Base-by-base conservation (phyloP, 2,797 vertebrate species). In the Pampus argenteus region DNA sequence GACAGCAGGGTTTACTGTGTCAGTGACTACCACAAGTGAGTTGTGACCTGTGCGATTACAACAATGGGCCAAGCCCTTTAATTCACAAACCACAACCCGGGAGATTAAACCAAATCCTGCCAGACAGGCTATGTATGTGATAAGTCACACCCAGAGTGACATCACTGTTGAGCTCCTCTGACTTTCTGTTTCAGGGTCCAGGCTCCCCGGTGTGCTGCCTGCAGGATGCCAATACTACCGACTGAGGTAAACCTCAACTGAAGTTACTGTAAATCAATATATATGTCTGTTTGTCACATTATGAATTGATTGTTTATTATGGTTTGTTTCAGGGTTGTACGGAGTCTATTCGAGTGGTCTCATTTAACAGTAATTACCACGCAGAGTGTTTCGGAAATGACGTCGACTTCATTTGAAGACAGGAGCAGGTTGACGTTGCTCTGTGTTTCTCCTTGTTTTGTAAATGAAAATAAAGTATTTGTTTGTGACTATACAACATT, bases 11-110 rank as follows among this genome's bases (percentile, higher is more conserved):
- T 97, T 79, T 97, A 97, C 92, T 98, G 97, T 65, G 91, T 98
- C 84, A 94, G 91, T 40, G 96, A 98, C 91, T 97, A 96, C 76
- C 94, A 96, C 93, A 97, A 91, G 97, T 98, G 90, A 93, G 95
- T 75, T n/a, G n/a, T n/a, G 5, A 38, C 5, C 6, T 9, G 1
- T 6, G 18, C 40, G 9, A 47, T 31, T 31, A 31, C 47, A 31
- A 62, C 56, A 78, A 91, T n/a, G 90, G 61, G 11, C 26, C 26
- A 20, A 38, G 9, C 57, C 55, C 25, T 47, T 49, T 62, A 15
- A 36, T 48, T 62, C 66, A 66, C 57, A n/a, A n/a, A n/a, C n/a
- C n/a, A n/a, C n/a, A n/a, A n/a, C n/a, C n/a, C n/a, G n/a, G n/a
- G n/a, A n/a, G n/a, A 52, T 28, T 52, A 55, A 61, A 73, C 40